These are phyloP conservation scores for Seriola dumerili DNA, from an alignment of 2,113 vertebrate genomes.

Conservation along the genomic window DNA sequence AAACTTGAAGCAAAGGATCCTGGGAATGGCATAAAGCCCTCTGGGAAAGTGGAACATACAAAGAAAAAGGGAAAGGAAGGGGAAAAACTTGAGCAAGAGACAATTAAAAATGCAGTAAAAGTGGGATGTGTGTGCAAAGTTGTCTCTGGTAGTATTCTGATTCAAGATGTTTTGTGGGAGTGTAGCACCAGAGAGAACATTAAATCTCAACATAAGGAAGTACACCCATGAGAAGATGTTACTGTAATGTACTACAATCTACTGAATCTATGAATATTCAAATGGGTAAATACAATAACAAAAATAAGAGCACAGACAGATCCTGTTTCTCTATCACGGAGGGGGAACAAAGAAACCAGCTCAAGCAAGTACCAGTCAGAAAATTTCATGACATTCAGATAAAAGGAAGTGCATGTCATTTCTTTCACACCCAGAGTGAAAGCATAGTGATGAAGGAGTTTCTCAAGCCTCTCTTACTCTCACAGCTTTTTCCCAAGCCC, in stretches of 20 bases:
- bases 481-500: conserved; percentile 63
- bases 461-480: conserved; percentile 67
- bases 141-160: conserved; percentile 40
- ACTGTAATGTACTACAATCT: background rate
- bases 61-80: conserved; percentile 33
- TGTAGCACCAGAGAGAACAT: conserved; percentile 24
- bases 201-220: conserved; percentile 33
- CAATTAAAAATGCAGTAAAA: conserved; percentile 69
- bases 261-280: conserved; percentile 43
- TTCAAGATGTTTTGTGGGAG: conserved; percentile 37
- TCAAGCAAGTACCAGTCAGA: conserved; percentile 27
- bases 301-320: conserved; percentile 18
- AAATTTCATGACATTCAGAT: conserved; percentile 59
- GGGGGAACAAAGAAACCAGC: conserved; percentile 44
- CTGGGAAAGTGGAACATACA: conserved; percentile 56
- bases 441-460: conserved; percentile 61
- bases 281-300: conserved; percentile 34
- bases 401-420: conserved; percentile 68
- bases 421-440: conserved; percentile 62
- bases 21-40: conserved; percentile 61
- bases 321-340: conserved; percentile 4
- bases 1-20: conserved; percentile 63
- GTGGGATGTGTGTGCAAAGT: conserved; percentile 21
- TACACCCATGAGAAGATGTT: conserved; percentile 22
- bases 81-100: conserved; percentile 33